Evolutionary conservation across 1,140 invertebrate species (phyloP).

Genomic region (Papilio xuthus): DNA sequence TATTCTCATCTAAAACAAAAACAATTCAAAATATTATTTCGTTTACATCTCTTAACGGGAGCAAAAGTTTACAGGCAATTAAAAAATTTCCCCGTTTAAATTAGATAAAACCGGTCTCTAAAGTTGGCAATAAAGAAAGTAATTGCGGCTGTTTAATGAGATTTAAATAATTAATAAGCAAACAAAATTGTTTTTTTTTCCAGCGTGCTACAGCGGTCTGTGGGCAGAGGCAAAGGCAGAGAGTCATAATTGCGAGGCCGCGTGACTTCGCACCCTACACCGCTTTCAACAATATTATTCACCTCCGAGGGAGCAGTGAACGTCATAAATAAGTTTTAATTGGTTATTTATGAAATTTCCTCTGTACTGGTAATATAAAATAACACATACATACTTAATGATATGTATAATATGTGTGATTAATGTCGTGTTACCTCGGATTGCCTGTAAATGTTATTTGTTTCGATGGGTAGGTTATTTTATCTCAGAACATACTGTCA

Average conservation of each 20-base stretch:
- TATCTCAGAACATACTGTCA: neutral
- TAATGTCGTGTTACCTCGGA: no score
- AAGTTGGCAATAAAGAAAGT: conserved; percentile 42
- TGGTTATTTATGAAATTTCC: conserved; percentile 37
- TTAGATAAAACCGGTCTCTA: conserved; percentile 36
- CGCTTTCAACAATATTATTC: conserved; percentile 34
- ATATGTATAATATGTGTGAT: neutral
- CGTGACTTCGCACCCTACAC: conserved; percentile 38
- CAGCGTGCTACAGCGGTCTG: conserved; percentile 56
- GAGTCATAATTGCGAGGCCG: conserved; percentile 72
- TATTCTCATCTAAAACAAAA: neutral
- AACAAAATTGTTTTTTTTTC: conserved; percentile 79
- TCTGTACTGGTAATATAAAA: neutral
- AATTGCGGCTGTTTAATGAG: conserved; percentile 79
- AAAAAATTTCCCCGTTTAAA: conserved; percentile 34
- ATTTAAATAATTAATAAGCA: conserved; percentile 82
- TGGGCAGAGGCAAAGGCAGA: conserved; percentile 64
- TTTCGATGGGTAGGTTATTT: no score
- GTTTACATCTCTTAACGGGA: conserved; percentile 12
- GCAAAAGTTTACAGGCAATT: conserved; percentile 37
- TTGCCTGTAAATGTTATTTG: no score
- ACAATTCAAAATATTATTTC: neutral
- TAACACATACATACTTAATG: neutral
- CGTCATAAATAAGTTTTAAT: conserved; percentile 38
- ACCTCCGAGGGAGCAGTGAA: conserved; percentile 21